These are phyloP conservation scores for Agriotes lineatus DNA, from an alignment of 2,888 invertebrate species.

Conservation along the genomic window DNA sequence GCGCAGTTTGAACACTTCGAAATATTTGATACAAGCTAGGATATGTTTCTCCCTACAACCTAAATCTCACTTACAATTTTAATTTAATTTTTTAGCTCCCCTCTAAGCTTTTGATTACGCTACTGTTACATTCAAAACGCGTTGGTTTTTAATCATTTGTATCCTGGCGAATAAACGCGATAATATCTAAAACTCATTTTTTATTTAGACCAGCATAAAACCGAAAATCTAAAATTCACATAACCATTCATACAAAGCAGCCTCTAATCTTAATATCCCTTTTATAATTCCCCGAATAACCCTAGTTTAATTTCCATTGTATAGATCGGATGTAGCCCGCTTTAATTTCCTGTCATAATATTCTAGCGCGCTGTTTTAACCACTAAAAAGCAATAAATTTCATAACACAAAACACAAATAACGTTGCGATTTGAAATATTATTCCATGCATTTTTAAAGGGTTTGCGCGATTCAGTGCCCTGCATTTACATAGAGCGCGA, in stretches of 20 bases:
- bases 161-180: too few relatives aligned
- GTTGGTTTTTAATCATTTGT: too few relatives aligned
- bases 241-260: neutral
- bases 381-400: slow-evolving; percentile 23
- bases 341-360: slow-evolving; percentile 15
- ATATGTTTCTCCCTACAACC: too few relatives aligned
- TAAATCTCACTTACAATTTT: too few relatives aligned
- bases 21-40: too few relatives aligned
- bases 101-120: too few relatives aligned
- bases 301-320: slow-evolving; percentile 9
- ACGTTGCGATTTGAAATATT: slow-evolving; percentile 17
- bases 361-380: slow-evolving; percentile 12
- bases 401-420: slow-evolving; percentile 22
- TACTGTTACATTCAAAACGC: too few relatives aligned
- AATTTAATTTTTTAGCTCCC: too few relatives aligned
- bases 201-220: too few relatives aligned
- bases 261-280: neutral
- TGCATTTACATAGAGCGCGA: slow-evolving; percentile 19
- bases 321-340: slow-evolving; percentile 1
- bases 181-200: too few relatives aligned
- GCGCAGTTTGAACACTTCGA: too few relatives aligned
- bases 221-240: too few relatives aligned
- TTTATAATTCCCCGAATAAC: neutral
- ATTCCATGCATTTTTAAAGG: slow-evolving; percentile 38
- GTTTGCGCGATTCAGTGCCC: slow-evolving; percentile 6